These are phyloP conservation scores for Cataglyphis albicans DNA, from an alignment of 2,888 invertebrate species.

Conservation along the genomic window DNA sequence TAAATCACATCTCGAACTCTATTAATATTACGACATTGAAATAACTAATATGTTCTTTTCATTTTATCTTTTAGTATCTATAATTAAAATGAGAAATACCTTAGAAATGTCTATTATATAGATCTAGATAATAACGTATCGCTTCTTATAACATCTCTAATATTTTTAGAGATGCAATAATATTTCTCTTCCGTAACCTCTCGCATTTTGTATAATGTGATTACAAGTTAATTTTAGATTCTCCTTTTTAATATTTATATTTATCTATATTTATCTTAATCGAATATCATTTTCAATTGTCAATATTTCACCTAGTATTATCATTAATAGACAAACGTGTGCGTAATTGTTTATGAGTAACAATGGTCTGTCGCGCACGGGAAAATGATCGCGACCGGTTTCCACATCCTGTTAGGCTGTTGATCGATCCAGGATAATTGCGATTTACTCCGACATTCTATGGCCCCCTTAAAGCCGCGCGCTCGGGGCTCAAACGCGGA, in stretches of 20 bases:
- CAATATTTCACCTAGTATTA: conserved; percentile 31
- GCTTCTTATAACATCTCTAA: neutral
- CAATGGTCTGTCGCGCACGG: conserved; percentile 34
- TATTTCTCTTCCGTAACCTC: conserved; percentile 18
- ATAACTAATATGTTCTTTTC: neutral
- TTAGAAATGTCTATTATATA: neutral
- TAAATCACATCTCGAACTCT: neutral
- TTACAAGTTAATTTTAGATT: conserved; percentile 20
- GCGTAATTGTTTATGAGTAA: conserved; percentile 55
- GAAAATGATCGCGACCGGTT: conserved; percentile 45
- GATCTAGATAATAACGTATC: neutral
- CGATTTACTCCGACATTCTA: conserved; percentile 19
- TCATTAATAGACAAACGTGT: conserved; percentile 16
- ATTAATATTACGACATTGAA: conserved; percentile 14
- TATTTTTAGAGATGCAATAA: conserved; percentile 5
- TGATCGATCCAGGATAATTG: conserved; percentile 59
- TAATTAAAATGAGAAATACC: neutral
- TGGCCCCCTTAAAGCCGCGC: conserved; percentile 37
- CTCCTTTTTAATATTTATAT: neutral
- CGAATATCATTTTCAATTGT: conserved; percentile 11
- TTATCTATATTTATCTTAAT: neutral
- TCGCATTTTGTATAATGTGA: conserved; percentile 5
- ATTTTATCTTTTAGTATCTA: conserved; percentile 11
- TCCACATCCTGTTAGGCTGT: conserved; percentile 65
- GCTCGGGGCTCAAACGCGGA: neutral